Conservation (phyloP, 1,140 invertebrate species). For the Sitodiplosis mosellana region DNA sequence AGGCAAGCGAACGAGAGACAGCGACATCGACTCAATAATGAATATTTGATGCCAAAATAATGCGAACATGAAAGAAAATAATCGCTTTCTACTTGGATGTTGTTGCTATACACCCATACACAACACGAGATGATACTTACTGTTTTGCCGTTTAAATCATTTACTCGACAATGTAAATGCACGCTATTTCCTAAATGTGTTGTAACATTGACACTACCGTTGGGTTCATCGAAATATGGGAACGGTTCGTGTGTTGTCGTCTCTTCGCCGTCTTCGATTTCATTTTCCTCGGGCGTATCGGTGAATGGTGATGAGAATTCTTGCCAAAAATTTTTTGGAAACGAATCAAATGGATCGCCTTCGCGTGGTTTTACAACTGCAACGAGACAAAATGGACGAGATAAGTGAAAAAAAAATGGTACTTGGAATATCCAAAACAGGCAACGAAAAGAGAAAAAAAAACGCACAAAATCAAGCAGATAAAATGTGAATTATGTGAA, state of each 20-base stretch:
- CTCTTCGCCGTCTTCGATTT: slow-evolving; percentile 22
- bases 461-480: no score
- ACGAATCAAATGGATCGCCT: slow-evolving; percentile 24
- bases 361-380: slow-evolving; percentile 22
- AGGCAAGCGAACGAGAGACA: background rate
- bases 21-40: background rate
- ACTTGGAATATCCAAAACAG: no score
- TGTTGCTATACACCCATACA: no score
- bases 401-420: no score
- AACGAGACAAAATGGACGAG: background rate
- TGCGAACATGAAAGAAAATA: no score
- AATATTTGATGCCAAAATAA: no score
- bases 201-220: slow-evolving; percentile 39
- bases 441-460: no score
- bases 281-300: slow-evolving; percentile 26
- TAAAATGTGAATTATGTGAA: no score
- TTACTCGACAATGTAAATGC: slow-evolving; percentile 48
- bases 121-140: slow-evolving; percentile 25
- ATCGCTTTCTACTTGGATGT: no score
- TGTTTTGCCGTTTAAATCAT: slow-evolving; percentile 52
- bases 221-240: slow-evolving; percentile 41
- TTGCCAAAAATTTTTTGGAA: slow-evolving; percentile 36
- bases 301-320: slow-evolving; percentile 39
- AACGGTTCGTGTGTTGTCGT: slow-evolving; percentile 34
- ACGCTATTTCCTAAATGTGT: slow-evolving; percentile 43